A percentile compares a stretch with the other conserved stretches of the same genome.
phyloP scores from a whole-genome alignment of 2,888 invertebrate species.

The Synergus gifuensis region DNA sequence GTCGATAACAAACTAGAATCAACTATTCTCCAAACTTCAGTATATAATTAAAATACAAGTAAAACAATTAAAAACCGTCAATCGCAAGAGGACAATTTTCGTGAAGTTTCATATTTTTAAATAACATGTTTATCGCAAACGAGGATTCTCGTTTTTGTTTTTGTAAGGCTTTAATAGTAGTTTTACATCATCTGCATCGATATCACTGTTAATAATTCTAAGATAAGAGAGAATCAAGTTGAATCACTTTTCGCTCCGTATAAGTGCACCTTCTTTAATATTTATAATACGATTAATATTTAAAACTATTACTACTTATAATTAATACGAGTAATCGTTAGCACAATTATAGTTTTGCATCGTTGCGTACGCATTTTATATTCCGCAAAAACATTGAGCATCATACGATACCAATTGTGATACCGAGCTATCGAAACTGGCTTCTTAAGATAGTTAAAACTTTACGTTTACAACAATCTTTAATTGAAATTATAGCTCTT shows the following conservation, averaged over 20 bases:
- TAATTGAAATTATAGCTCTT: no score
- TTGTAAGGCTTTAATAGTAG: constrained; percentile 11
- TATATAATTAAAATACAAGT: neutral
- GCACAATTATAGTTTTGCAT: constrained; percentile 19
- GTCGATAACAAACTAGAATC: constrained; percentile 40
- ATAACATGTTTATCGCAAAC: neutral
- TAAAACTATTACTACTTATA: neutral
- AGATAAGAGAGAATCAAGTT: neutral
- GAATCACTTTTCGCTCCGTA: constrained; percentile 10
- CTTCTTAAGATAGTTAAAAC: neutral
- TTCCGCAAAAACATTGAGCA: constrained; percentile 23
- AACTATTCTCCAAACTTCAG: neutral
- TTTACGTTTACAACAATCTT: neutral
- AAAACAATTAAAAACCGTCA: constrained; percentile 15
- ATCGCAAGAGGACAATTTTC: constrained; percentile 11
- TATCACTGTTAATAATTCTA: constrained; percentile 23
- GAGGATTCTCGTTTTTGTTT: constrained; percentile 6
- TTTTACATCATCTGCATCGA: constrained; percentile 16
- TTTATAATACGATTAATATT: neutral
- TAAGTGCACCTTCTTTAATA: constrained; percentile 33
- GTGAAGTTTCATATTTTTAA: constrained; percentile 35
- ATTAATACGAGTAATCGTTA: neutral
- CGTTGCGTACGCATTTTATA: constrained; percentile 25
- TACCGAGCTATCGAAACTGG: constrained; percentile 22
- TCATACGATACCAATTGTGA: constrained; percentile 37